phyloP scores from a whole-genome alignment of 2,113 vertebrate genomes.

The Brienomyrus longianalis region DNA sequence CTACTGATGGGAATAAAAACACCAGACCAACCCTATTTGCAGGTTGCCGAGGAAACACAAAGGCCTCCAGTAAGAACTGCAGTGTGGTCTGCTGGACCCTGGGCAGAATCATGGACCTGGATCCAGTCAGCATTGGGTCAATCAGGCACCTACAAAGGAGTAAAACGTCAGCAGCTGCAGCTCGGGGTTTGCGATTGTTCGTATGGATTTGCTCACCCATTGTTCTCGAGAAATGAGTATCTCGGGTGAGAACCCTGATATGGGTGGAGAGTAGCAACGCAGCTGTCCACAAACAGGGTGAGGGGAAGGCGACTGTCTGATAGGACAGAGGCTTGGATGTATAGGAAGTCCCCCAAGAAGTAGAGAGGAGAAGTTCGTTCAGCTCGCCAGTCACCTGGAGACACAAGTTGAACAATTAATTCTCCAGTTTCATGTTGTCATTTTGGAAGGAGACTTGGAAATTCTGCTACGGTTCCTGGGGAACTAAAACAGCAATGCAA shows the following conservation, averaged over 20 bases:
- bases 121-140: not conserved
- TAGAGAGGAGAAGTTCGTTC: slow-evolving; percentile 13
- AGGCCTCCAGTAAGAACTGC: not conserved
- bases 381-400: not conserved
- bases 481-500: not conserved
- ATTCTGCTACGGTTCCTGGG: not conserved
- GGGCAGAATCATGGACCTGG: not conserved
- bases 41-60: not conserved
- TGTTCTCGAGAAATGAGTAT: not conserved
- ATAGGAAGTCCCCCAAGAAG: slow-evolving; percentile 27
- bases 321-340: slow-evolving; percentile 13
- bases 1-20: not conserved
- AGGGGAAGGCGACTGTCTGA: not conserved
- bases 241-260: not conserved
- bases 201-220: not conserved
- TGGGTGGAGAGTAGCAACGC: slow-evolving; percentile 6
- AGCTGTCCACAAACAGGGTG: slow-evolving; percentile 2
- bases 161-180: not conserved
- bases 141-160: slow-evolving; percentile 10
- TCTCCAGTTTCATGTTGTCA: not conserved
- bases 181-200: not conserved
- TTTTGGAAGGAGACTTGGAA: not conserved
- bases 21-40: not conserved
- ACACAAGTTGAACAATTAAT: not conserved
- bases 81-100: not conserved